Evolutionary conservation across 2,797 vertebrate genomes (phyloP), one percentile per base, ranked within the genome.

Genomic region (Malurus leucopterus): DNA sequence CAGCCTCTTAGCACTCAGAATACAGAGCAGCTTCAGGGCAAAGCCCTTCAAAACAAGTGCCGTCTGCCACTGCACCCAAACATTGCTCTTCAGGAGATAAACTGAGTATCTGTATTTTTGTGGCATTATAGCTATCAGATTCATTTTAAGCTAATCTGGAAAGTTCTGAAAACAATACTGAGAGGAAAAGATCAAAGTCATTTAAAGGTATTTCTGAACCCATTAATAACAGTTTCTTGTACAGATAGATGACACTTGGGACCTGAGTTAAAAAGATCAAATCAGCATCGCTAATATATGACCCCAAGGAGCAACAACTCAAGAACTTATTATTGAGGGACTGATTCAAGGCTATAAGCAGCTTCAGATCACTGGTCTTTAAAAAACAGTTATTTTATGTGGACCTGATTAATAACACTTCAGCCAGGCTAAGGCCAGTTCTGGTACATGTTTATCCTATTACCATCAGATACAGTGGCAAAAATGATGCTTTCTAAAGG

Each of bases 351-450:
- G 50, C 55, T 83, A 21, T 36, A 71, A 84, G 78, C 20, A 86
- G n/a, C 69, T 89, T 87, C 84, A 91, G 69, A 85, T 74, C 69
- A 77, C 69, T 62, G 47, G 47, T 84, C 58, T 93, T 86, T 75
- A 92, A 69, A 72, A 84, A 90, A 38, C 11, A 63, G 24, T 85
- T 91, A 63, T 64, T 91, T 86, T 86, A 65, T 64, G 43, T 65
- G 24, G 26, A 24, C 13, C 27, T 88, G 74, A 91, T 80, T 61
- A 91, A 83, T 75, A 78, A 44, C 30, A 74, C 6, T 84, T 91
- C 49, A 88, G 15, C 30, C 41, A 81, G 26, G 41, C 51, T 85
- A 69, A 92, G 72, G 20, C 38, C 49, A 78, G 36, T 46, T 76
- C 49, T 84, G 13, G 10, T 62, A 55, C 8, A 16, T 76, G 10